Conservation (phyloP, 2,888 invertebrate species). For the Drosophila meridionalis region DNA sequence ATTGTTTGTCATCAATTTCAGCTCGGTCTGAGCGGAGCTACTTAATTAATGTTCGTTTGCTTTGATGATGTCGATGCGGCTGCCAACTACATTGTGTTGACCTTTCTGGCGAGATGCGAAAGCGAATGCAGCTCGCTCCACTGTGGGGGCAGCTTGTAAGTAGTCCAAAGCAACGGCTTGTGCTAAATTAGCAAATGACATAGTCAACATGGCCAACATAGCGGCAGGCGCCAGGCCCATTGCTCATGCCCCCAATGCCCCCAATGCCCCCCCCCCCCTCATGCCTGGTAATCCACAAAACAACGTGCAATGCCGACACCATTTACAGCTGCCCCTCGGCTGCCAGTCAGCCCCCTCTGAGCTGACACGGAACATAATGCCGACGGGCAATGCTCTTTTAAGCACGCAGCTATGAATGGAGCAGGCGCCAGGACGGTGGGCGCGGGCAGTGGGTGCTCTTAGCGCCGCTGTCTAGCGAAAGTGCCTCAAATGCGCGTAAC, state of each 20-base stretch:
- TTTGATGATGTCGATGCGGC: slow-evolving; percentile 49
- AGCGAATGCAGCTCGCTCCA: slow-evolving; percentile 69
- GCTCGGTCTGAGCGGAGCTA: slow-evolving; percentile 37
- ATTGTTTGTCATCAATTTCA: slow-evolving; percentile 59
- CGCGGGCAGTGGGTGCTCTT: slow-evolving; percentile 19
- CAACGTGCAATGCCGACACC: slow-evolving; percentile 72
- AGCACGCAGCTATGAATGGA: slow-evolving; percentile 70
- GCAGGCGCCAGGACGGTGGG: slow-evolving; percentile 22
- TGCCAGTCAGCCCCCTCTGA: slow-evolving; percentile 40
- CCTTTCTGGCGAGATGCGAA: slow-evolving; percentile 59
- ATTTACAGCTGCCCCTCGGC: slow-evolving; percentile 42
- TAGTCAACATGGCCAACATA: slow-evolving; percentile 77
- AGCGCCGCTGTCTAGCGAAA: slow-evolving; percentile 61
- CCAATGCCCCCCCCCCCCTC: background rate
- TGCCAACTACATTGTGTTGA: slow-evolving; percentile 59
- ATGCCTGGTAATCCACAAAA: slow-evolving; percentile 76
- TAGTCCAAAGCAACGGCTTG: slow-evolving; percentile 68
- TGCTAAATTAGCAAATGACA: slow-evolving; percentile 80
- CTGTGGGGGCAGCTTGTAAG: slow-evolving; percentile 44
- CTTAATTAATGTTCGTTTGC: slow-evolving; percentile 76
- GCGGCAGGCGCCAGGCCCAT: slow-evolving; percentile 22
- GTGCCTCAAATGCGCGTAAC: slow-evolving; percentile 74
- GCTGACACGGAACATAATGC: slow-evolving; percentile 81
- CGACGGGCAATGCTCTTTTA: slow-evolving; percentile 82
- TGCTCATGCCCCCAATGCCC: background rate